A percentile compares a stretch with the other conserved stretches of the same genome.
These are phyloP conservation scores for Diadumene lineata DNA, from an alignment of 92 coral and sea anemone species.

Conservation along the genomic window DNA sequence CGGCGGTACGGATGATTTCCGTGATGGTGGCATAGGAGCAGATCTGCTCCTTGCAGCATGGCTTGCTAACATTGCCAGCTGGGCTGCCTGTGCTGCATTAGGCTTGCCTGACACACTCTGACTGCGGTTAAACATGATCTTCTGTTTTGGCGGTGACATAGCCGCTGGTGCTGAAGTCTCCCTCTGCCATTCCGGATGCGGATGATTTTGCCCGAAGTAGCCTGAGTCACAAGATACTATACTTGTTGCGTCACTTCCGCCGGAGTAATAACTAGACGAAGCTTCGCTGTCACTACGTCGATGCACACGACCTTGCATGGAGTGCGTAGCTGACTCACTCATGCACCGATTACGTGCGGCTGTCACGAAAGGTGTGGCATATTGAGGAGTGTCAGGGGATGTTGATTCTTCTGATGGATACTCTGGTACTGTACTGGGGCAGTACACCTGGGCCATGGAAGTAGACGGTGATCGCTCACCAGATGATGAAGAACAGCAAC, in stretches of 20 bases:
- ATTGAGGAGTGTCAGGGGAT: conserved; percentile 50
- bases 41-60: conserved; percentile 91
- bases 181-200: conserved; percentile 64
- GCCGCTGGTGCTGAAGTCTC: conserved; percentile 71
- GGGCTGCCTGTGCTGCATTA: conserved; percentile 81
- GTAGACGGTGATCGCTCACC: conserved; percentile 91
- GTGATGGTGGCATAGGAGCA: conserved; percentile 88
- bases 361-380: conserved; percentile 81
- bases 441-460: conserved; percentile 77
- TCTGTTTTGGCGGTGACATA: conserved; percentile 55
- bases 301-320: conserved; percentile 53
- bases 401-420: conserved; percentile 45
- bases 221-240: conserved; percentile 79
- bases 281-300: conserved; percentile 75
- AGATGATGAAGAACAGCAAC: conserved; percentile 81
- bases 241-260: conserved; percentile 70
- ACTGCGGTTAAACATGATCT: conserved; percentile 58
- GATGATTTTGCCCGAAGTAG: conserved; percentile 72
- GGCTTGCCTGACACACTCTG: conserved; percentile 90
- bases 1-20: conserved; percentile 85
- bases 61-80: conserved; percentile 79
- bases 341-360: conserved; percentile 65
- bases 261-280: conserved; percentile 80
- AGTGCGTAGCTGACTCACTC: conserved; percentile 68
- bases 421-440: conserved; percentile 64